Evolutionary conservation across 2,888 invertebrate genomes (phyloP), one percentile per base, ranked within the genome.

Genomic region (Tanypteryx hageni): DNA sequence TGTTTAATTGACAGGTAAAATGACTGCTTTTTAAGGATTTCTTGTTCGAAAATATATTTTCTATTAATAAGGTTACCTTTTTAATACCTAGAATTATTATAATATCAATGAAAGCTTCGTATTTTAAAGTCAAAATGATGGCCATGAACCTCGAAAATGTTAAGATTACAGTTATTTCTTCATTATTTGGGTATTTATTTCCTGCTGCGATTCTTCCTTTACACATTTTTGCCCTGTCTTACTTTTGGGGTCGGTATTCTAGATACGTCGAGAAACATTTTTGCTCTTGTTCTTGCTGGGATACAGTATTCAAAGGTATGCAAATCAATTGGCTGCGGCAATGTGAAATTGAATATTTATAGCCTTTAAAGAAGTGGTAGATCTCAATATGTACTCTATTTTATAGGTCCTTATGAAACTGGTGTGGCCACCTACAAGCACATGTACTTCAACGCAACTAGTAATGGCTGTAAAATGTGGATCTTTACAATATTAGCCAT

Each of bases 201-300:
- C 95, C 96, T 59, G 95, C 96, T n/a, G 93, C 96, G 31, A 95
- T 97, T 93, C 97, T 97, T 84, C 96, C 96, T 27, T 94, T 96
- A 22, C 97, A 97, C 94, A 97, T 97, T 92, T 95, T 95, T 89
- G 95, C 96, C 92, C 95, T 97, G 68, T 96, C 96, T 95, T 96
- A 96, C 94, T 96, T 97, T 94, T 97, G 97, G 97, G 96, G 96
- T 94, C 96, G 97, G 94, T 97, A 96, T 94, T 96, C 97, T 81
- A 96, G 96, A 44, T 96, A 95, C 93, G 96, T 97, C 86, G 97
- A 97, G 94, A 96, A 95, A 93, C 95, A 96, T 92, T 96, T 96
- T 93, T 97, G 97, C 94, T 96, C 96, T 22, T 97, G 97, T 94
- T 96, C 97, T 16, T 97, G 97, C 94, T 97, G 97, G 97, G 97